Evolutionary conservation across 2,888 invertebrate genomes (phyloP).

Genomic region (Sinodicranocentrus sp.): DNA sequence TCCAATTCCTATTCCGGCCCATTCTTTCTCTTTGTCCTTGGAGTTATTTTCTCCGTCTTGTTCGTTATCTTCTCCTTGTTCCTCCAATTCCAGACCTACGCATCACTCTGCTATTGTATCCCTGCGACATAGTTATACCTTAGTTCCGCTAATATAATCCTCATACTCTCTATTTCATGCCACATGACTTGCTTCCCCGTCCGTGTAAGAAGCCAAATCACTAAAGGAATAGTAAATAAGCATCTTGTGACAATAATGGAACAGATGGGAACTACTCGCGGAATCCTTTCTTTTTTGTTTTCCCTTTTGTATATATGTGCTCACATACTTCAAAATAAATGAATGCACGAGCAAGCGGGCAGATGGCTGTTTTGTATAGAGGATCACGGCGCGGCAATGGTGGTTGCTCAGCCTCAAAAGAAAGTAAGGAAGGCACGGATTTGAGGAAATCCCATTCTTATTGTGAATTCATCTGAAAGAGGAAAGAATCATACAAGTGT

Average conservation of each 20-base stretch:
- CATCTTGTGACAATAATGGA: constrained; percentile 50
- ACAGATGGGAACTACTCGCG: constrained; percentile 49
- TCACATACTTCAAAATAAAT: neutral
- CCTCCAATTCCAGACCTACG: constrained; percentile 7
- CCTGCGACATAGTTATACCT: neutral
- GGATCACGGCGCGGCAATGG: neutral
- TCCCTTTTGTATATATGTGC: neutral
- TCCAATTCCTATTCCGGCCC: constrained; percentile 60
- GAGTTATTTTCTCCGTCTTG: constrained; percentile 44
- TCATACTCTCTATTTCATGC: constrained; percentile 44
- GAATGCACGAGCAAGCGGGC: constrained; percentile 6
- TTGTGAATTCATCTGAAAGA: constrained; percentile 45
- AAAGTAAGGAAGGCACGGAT: neutral
- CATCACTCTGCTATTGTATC: neutral
- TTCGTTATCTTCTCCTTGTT: constrained; percentile 25
- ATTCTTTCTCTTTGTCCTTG: constrained; percentile 48
- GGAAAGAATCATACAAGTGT: constrained; percentile 60
- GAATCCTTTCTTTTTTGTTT: neutral
- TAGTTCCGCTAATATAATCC: too few species aligned
- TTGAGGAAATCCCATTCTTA: constrained; percentile 54
- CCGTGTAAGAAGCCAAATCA: constrained; percentile 46
- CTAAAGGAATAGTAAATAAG: constrained; percentile 60
- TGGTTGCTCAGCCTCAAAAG: too few species aligned
- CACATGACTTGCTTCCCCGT: constrained; percentile 6
- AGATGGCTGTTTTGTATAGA: neutral